These are phyloP conservation scores for Bombyx mori DNA, from an alignment of 1,140 invertebrate genomes.

Conservation along the genomic window ASM3026992v2 NC_085111.1:11556501-11557000, in stretches of 20 bases:
- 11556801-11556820: background rate
- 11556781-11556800: background rate
- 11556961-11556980: no score
- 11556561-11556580: slow-evolving; percentile 3
- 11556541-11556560: no score
- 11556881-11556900: background rate
- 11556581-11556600: slow-evolving; percentile 18
- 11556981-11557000: no score
- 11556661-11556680: slow-evolving; percentile 16
- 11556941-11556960: no score
- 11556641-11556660: slow-evolving; percentile 19
- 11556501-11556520: no score
- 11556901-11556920: background rate
- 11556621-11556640: slow-evolving; percentile 23
- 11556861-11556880: background rate
- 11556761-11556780: background rate
- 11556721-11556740: background rate
- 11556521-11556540: no score
- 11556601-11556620: slow-evolving; percentile 23
- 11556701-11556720: slow-evolving; percentile 14
- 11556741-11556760: background rate
- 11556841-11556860: background rate
- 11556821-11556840: background rate
- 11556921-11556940: background rate
- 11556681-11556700: slow-evolving; percentile 17